Percentiles rank a stretch among this genome's conserved stretches.
Evolutionary conservation across 2,797 vertebrate species (phyloP).

Genomic region (Mastacembelus armatus): DNA sequence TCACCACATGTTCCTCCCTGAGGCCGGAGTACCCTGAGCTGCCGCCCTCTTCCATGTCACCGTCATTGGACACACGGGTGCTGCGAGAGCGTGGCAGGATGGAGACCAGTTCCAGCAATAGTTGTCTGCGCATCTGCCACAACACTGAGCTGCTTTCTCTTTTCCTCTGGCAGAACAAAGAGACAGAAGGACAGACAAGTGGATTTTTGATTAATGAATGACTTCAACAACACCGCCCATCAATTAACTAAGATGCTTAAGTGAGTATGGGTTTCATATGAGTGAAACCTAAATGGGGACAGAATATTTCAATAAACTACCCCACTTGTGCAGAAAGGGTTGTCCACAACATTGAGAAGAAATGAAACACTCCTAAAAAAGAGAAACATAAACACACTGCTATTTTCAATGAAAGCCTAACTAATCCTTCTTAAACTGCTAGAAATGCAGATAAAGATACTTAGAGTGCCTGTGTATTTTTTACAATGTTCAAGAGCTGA

Average conservation of each 20-base stretch:
- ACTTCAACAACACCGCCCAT: too few relatives aligned
- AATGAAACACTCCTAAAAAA: not conserved
- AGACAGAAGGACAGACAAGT: conserved; percentile 1
- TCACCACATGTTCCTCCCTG: conserved; percentile 96
- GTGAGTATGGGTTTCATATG: too few relatives aligned
- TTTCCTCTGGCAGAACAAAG: conserved; percentile 87
- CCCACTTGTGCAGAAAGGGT: not conserved
- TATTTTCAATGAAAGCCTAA: conserved; percentile 17
- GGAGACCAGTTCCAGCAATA: conserved; percentile 94
- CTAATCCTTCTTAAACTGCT: conserved; percentile 2
- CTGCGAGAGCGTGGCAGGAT: conserved; percentile 95
- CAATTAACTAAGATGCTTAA: not conserved
- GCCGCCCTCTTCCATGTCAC: conserved; percentile 84
- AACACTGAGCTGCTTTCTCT: conserved; percentile 95
- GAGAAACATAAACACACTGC: not conserved
- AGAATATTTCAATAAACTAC: not conserved
- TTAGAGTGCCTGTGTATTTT: not conserved
- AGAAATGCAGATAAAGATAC: too few relatives aligned
- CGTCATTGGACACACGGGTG: conserved; percentile 87
- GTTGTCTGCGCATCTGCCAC: conserved; percentile 98
- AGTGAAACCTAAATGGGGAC: not conserved
- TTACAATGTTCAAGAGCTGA: not conserved
- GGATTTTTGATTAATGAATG: too few relatives aligned
- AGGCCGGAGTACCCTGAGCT: conserved; percentile 91
- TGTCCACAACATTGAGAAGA: not conserved